A percentile compares a stretch with the other conserved stretches of the same genome.
phyloP scores from a whole-genome alignment of 2,888 invertebrate species.

The Drosophila yooni region DNA sequence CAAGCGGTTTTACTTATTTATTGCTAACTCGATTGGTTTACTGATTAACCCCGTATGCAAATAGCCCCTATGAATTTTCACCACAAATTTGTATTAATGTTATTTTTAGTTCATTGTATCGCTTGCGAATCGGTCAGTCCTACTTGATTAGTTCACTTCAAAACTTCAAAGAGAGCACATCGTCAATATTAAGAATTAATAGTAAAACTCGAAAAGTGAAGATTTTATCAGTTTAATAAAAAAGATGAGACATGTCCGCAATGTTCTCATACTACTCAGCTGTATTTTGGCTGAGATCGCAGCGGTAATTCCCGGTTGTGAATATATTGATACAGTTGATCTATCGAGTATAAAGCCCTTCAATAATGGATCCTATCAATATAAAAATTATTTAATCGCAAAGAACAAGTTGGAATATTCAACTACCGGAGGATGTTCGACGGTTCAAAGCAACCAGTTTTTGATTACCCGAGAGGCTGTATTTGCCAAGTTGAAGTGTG shows the following conservation, averaged over 20 bases:
- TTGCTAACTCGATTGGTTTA: too few relatives aligned
- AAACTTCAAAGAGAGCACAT: too few relatives aligned
- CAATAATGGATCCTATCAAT: conserved; percentile 61
- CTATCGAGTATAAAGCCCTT: conserved; percentile 37
- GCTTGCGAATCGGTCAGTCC: not conserved
- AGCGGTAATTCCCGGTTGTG: conserved; percentile 32
- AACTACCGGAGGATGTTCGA: conserved; percentile 20
- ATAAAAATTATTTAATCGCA: conserved; percentile 56
- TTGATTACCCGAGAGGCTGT: conserved; percentile 63
- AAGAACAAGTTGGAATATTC: conserved; percentile 37
- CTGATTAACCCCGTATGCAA: too few relatives aligned
- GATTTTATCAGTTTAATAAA: too few relatives aligned
- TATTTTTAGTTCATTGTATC: too few relatives aligned
- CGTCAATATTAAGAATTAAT: too few relatives aligned
- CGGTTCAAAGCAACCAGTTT: not conserved
- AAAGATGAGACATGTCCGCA: not conserved
- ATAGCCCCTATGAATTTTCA: too few relatives aligned
- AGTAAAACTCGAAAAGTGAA: too few relatives aligned
- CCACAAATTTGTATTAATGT: too few relatives aligned
- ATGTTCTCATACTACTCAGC: not conserved
- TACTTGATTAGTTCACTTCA: too few relatives aligned
- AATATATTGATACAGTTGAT: conserved; percentile 58
- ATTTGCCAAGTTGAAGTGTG: conserved; percentile 76
- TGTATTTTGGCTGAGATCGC: not conserved
- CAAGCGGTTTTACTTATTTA: too few relatives aligned